Base-by-base conservation (phyloP, 2,797 vertebrate genomes). In the Onychomys torridus region DNA sequence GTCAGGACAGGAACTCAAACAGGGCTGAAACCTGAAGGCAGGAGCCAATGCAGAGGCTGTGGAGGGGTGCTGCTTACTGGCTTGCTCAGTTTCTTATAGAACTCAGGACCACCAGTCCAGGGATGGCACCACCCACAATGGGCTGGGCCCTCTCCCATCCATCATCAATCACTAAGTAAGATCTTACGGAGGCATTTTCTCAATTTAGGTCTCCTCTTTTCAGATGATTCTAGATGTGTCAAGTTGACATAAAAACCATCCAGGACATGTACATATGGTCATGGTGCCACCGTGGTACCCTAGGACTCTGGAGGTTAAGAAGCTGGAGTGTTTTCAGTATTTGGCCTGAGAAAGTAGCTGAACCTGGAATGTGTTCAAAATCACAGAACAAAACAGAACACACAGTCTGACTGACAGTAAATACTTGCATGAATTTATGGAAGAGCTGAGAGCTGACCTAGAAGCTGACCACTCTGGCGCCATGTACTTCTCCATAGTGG, bases 311-410 rank as follows among this genome's bases (percentile, higher is more conserved):
- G 69, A 84, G 79, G 19, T 25, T 71, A 55, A 92, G 8, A n/a
- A 40, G 12, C 14, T 81, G 43, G 52, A 0, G 34, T 85, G 3
- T 82, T 92, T 85, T 82, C 32, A 52, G 49, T 81, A 57, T 32
- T 57, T 84, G 32, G 13, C 77, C 40, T 77, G 43, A 94, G 37
- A 21, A 73, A 95, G 57, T 59, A 32, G 9, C 27, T 78, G 25
- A 86, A 73, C 29, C 43, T 95, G 65, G 17, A 25, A 85, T 65
- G 7, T 34, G 32, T 59, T 93, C 52, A 93, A 81, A 97, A 92
- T 75, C 73, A 46, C 23, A 93, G 57, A 9, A 65, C 57, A 52
- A 89, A 95, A 85, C 78, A n/a, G 5, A 76, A 21, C 23, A 37
- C 40, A 87, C 25, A 77, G 6, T 77, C 40, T 91, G 84, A 75